Percentiles rank a stretch among this genome's conserved stretches.
phyloP scores from a whole-genome alignment of 2,113 vertebrate species.

The Muscicapa adusta region DNA sequence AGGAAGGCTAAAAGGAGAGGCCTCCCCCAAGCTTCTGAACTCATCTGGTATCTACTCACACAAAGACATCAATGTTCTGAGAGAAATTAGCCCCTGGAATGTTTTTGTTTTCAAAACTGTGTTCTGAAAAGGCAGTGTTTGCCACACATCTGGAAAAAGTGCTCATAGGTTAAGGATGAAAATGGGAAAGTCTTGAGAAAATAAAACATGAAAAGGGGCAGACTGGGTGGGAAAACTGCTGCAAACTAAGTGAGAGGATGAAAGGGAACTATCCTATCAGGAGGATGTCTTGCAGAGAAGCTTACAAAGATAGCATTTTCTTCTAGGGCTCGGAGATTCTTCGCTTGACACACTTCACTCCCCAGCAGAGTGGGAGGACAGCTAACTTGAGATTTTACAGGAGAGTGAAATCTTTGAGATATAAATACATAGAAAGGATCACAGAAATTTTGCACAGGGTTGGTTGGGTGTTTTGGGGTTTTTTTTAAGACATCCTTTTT shows the following conservation, averaged over 20 bases:
- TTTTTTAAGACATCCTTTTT: background rate
- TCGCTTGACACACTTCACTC: slow-evolving; percentile 29
- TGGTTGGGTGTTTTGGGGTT: background rate
- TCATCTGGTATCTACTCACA: slow-evolving; percentile 64
- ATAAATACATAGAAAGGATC: slow-evolving; percentile 17
- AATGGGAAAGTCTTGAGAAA: slow-evolving; percentile 40
- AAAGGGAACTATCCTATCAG: background rate
- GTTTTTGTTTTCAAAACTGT: slow-evolving; percentile 66
- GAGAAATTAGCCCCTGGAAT: slow-evolving; percentile 62
- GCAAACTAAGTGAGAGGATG: background rate
- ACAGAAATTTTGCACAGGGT: background rate
- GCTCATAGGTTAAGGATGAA: slow-evolving; percentile 49
- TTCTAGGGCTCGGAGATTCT: slow-evolving; percentile 1
- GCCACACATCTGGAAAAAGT: slow-evolving; percentile 71
- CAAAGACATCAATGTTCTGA: slow-evolving; percentile 56
- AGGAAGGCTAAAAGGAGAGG: slow-evolving; percentile 37
- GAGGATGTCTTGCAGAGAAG: background rate
- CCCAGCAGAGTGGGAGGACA: slow-evolving; percentile 57
- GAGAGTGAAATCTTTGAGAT: slow-evolving; percentile 41
- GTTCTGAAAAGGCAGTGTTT: slow-evolving; percentile 51
- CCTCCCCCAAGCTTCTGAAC: slow-evolving; percentile 60
- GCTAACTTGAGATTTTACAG: slow-evolving; percentile 1
- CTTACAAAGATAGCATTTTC: slow-evolving; percentile 51
- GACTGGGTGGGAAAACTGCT: slow-evolving; percentile 32
- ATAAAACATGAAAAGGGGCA: slow-evolving; percentile 61